Conservation (phyloP, 2,113 vertebrate species). For the Megatriorchis doriae region DNA sequence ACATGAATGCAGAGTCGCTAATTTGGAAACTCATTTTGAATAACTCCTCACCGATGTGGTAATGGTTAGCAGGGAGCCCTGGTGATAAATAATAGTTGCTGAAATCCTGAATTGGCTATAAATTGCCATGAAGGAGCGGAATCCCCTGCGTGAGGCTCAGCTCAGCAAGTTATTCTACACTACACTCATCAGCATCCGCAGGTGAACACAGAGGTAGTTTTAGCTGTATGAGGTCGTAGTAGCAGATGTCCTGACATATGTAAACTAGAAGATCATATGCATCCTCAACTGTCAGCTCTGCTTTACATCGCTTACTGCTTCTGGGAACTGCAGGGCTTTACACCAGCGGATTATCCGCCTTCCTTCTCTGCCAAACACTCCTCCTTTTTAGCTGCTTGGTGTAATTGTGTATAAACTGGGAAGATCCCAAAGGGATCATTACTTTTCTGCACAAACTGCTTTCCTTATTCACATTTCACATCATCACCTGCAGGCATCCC, state of each 20-base stretch:
- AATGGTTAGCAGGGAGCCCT: conserved; percentile 22
- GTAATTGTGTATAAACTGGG: conserved; percentile 53
- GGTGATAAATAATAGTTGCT: conserved; percentile 50
- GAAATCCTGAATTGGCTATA: conserved; percentile 45
- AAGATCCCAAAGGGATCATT: conserved; percentile 44
- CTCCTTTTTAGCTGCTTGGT: conserved; percentile 22
- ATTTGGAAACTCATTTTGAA: conserved; percentile 53
- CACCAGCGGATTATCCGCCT: background rate
- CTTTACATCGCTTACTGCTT: background rate
- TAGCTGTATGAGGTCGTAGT: background rate
- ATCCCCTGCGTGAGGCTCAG: background rate
- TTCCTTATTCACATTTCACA: conserved; percentile 48
- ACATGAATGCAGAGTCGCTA: conserved; percentile 5
- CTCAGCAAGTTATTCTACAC: background rate
- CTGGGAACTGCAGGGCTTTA: conserved; percentile 38
- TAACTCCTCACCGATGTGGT: background rate
- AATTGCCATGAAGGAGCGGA: conserved; percentile 11
- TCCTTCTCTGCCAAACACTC: background rate
- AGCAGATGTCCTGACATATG: conserved; percentile 12
- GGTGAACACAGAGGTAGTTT: conserved; percentile 26
- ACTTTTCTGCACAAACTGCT: conserved; percentile 37
- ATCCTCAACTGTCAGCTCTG: conserved; percentile 12
- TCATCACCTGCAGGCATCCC: conserved; percentile 24
- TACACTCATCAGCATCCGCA: background rate
- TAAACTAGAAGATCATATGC: background rate